phyloP scores from a whole-genome alignment of 2,888 invertebrate species.

The Hyles lineata region DNA sequence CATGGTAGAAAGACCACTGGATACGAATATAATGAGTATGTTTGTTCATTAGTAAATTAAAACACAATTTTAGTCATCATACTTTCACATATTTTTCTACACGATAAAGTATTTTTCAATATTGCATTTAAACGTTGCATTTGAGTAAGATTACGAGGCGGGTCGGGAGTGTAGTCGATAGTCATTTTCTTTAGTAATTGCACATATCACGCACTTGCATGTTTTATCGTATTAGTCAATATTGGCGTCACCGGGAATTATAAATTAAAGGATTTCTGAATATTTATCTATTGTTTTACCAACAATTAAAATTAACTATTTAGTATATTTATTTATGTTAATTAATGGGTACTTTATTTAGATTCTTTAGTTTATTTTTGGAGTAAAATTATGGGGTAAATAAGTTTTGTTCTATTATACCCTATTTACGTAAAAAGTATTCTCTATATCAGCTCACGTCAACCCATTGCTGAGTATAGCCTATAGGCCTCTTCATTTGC shows the following conservation, averaged over 20 bases:
- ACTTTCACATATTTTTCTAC: conserved; percentile 12
- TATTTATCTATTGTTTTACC: neutral
- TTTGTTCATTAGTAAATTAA: neutral
- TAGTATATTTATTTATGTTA: neutral
- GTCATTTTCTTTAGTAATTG: conserved; percentile 41
- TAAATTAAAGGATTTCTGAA: neutral
- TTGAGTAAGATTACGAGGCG: neutral
- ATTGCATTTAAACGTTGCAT: conserved; percentile 37
- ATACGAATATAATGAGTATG: neutral
- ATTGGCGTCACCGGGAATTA: conserved; percentile 1
- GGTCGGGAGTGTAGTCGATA: neutral
- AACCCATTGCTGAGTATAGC: too few relatives aligned
- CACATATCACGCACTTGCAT: conserved; percentile 71
- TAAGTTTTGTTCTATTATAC: too few relatives aligned
- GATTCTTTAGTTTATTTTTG: too few relatives aligned
- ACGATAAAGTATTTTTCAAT: conserved; percentile 29
- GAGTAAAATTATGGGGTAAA: too few relatives aligned
- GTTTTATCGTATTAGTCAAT: conserved; percentile 44
- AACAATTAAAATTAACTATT: neutral
- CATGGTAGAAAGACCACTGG: too few relatives aligned
- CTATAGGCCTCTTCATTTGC: too few relatives aligned
- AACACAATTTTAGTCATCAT: neutral
- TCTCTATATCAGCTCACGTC: too few relatives aligned
- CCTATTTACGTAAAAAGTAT: too few relatives aligned
- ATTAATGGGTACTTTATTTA: neutral